A percentile compares a stretch with the other conserved stretches of the same genome.
Evolutionary conservation across 2,888 invertebrate genomes (phyloP).

Genomic region (Neoitamus cyanurus): DNA sequence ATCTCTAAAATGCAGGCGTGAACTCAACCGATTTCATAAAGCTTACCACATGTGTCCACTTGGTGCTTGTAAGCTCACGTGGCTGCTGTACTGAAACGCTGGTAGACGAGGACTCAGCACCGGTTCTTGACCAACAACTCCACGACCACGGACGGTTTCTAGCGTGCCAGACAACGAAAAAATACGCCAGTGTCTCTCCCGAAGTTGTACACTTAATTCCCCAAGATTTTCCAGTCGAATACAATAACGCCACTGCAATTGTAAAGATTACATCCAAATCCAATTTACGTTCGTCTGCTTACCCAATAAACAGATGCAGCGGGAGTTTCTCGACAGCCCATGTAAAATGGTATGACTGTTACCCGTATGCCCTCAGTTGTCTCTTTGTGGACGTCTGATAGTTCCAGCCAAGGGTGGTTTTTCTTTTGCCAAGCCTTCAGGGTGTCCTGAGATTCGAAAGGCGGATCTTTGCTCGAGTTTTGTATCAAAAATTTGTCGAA

Average conservation of each 20-base stretch:
- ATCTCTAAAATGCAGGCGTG: too few relatives aligned
- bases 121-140: slow-evolving; percentile 97
- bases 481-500: slow-evolving; percentile 94
- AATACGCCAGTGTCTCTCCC: slow-evolving; percentile 98
- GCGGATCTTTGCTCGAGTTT: slow-evolving; percentile 83
- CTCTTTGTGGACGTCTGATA: slow-evolving; percentile 97
- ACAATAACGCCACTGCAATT: slow-evolving; percentile 92
- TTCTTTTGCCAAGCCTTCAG: slow-evolving; percentile 96
- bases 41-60: slow-evolving; percentile 80
- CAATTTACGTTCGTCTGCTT: slow-evolving; percentile 22
- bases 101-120: slow-evolving; percentile 87
- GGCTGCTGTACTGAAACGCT: slow-evolving; percentile 98
- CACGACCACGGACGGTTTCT: slow-evolving; percentile 93
- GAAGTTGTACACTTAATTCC: slow-evolving; percentile 86
- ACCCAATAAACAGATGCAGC: slow-evolving; percentile 89
- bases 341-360: slow-evolving; percentile 98
- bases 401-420: slow-evolving; percentile 95
- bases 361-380: slow-evolving; percentile 96
- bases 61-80: slow-evolving; percentile 95
- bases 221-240: slow-evolving; percentile 96
- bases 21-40: neutral
- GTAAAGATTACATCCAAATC: neutral
- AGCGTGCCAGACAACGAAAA: slow-evolving; percentile 93
- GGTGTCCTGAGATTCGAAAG: slow-evolving; percentile 89
- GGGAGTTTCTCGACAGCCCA: slow-evolving; percentile 93